These are phyloP conservation scores for Ianthella basta DNA, from an alignment of 37 sponge, comb jelly and placozoan genomes.

Conservation along the genomic window DNA sequence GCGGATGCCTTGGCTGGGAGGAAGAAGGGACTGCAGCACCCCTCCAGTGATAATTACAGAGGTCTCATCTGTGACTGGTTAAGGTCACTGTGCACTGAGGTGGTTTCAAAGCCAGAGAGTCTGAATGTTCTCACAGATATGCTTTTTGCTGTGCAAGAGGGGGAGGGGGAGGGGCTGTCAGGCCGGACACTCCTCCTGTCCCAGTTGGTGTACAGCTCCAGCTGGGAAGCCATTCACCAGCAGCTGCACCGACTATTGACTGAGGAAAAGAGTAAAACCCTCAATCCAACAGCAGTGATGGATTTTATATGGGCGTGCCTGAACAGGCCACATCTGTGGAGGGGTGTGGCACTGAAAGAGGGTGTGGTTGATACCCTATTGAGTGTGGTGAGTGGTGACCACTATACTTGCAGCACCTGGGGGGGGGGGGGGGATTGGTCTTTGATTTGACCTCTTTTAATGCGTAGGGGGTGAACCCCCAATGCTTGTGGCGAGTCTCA, in stretches of 20 bases:
- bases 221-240: background rate
- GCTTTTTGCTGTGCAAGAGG: background rate
- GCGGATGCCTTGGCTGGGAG: no score
- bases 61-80: constrained; percentile 17
- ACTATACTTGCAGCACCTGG: background rate
- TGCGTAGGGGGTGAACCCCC: background rate
- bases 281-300: constrained; percentile 56
- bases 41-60: background rate
- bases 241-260: background rate
- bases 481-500: background rate
- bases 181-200: background rate
- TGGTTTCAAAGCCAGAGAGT: constrained; percentile 4
- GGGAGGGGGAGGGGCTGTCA: background rate
- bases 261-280: constrained; percentile 1
- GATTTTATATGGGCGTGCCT: constrained; percentile 84
- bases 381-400: constrained; percentile 57
- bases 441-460: background rate
- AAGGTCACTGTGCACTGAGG: background rate
- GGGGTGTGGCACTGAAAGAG: constrained; percentile 74
- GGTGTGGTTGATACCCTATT: constrained; percentile 64
- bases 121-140: background rate
- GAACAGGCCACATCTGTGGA: constrained; percentile 75
- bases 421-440: no score
- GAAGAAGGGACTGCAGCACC: no score
- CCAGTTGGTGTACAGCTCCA: constrained; percentile 12